Base-by-base conservation (phyloP, 1,140 invertebrate genomes). In the Camponotus vicinus region DNA sequence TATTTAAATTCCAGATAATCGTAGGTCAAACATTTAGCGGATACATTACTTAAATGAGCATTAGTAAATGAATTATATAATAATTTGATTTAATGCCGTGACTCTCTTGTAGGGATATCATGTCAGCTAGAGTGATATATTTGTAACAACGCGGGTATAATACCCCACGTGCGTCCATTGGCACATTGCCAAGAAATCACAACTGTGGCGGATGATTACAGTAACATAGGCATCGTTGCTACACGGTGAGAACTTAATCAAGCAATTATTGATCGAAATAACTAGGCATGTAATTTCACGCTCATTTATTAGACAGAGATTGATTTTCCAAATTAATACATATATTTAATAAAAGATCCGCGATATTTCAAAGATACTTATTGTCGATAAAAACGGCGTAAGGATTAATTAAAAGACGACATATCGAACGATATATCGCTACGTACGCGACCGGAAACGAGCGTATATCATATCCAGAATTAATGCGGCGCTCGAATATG, bases 241-340 rank as follows among this genome's bases (percentile, higher is more conserved):
- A 75, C n/a, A 69, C 69, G 37, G 32, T 61, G 61, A 45, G 42
- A 59, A 52, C 85, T 90, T 90, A 90, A 91, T 91, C 85, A 90
- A 91, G 57, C 85, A 37, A 64, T 64, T 45, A 69, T 70, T 75
- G 32, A 2, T 59, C 9, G 34, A 11, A 18, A 32, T 27, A 73
- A 82, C 83, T 55, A n/a, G 34, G 59, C 63, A 42, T 52, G 8
- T 3, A 75, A 73, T 67, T 79, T 67, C 61, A 66, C 67, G 69
- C 37, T 73, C 37, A 34, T 66, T 80, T 42, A 32, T 7, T 61
- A 15, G 21, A 57, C 21, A 11, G 1, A 57, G 7, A 78, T 55
- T 57, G 49, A 57, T 27, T 52, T 66, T 52, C 13, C 32, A 40
- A 55, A 67, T 80, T 32, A 45, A 40, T 69, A 73, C 11, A 0